Evolutionary conservation across 2,888 invertebrate genomes (phyloP), one percentile per base, ranked within the genome.

Genomic region (Sialis fuliginosa): DNA sequence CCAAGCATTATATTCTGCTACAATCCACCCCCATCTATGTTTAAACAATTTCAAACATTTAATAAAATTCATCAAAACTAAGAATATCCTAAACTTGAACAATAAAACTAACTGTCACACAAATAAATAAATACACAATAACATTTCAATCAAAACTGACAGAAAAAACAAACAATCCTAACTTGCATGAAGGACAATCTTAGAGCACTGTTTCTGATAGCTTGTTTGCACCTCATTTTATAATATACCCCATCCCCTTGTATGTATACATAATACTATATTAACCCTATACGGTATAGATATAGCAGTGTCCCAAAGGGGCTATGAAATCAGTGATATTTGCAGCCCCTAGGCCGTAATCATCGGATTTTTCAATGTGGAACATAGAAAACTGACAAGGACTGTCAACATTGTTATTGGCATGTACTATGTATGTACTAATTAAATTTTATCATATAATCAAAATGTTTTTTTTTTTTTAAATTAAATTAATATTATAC

Each of bases 251-350:
- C 32, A 22, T 42, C 10, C 32, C 22, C 22, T 42, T 30, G 6
- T 10, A 30, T 31, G 30, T 34, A 34, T 33, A 44, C 34, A 45
- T 45, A 32, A 9, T 45, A 13, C 9, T 35, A 22, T 22, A 33
- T 35, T 37, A 22, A 32, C 12, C 22, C 31, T 46, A 39, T 33
- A 39, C 32, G 12, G 31, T 39, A 39, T 32, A 13, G 33, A 33
- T 32, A 33, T 39, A 46, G 40, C 63, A 51, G 67, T 66, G 63
- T 64, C 61, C 74, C 72, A 71, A 66, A 59, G 62, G 73, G 68
- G 68, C 67, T 68, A 70, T 69, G 69, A 70, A 75, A 71, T 73
- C 76, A 74, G 69, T 77, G 76, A 75, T 76, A 77, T 76, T 77
- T 77, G 73, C 71, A 74, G 67, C 75, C 63, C 64, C 56, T 34